Evolutionary conservation across 2,797 vertebrate species (phyloP).

Genomic region (Girardinus metallicus): DNA sequence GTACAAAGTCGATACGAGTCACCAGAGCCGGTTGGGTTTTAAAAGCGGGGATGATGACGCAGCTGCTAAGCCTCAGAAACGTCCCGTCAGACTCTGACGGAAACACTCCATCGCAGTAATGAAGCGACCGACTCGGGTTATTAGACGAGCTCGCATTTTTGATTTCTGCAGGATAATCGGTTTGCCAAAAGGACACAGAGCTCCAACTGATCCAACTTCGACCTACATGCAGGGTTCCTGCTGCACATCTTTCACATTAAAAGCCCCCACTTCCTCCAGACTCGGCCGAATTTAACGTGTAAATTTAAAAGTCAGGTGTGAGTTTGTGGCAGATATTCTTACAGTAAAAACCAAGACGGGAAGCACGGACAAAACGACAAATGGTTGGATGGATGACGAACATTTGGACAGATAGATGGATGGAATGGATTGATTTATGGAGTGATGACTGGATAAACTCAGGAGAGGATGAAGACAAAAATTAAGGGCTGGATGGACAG

Average conservation of each 20-base stretch:
- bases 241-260: background rate
- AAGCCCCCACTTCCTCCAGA: background rate
- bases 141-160: slow-evolving; percentile 23
- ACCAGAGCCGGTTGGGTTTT: slow-evolving; percentile 76
- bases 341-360: background rate
- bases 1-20: slow-evolving; percentile 72
- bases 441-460: background rate
- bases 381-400: background rate
- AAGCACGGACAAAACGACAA: background rate
- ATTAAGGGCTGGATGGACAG: background rate
- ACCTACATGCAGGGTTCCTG: background rate
- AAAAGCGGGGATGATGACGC: slow-evolving; percentile 62
- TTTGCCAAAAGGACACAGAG: background rate
- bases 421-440: background rate
- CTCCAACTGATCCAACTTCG: slow-evolving; percentile 10
- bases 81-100: slow-evolving; percentile 37
- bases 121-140: slow-evolving; percentile 32
- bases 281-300: background rate
- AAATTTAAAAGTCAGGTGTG: background rate
- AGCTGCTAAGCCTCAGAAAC: slow-evolving; percentile 41
- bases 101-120: slow-evolving; percentile 43
- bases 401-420: background rate
- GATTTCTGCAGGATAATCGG: slow-evolving; percentile 32
- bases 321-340: background rate
- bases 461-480: background rate